These are phyloP conservation scores for Otolemur garnettii DNA, from an alignment of 2,113 vertebrate species.

Conservation along the genomic window DNA sequence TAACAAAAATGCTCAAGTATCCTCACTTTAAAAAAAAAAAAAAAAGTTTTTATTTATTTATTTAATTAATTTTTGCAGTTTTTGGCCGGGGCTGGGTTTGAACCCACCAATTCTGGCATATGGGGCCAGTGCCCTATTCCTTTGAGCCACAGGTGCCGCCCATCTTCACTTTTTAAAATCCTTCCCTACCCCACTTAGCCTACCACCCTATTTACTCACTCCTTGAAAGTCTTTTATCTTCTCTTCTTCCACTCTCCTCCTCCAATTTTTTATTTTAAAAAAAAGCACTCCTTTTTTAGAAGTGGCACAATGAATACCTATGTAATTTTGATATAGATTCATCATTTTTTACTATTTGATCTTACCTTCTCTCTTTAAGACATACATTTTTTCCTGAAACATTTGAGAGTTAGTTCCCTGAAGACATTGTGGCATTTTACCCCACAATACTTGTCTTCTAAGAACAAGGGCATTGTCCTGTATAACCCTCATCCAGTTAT, in stretches of 20 bases:
- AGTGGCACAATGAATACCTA: background rate
- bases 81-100: too few species aligned
- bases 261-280: background rate
- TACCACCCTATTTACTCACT: background rate
- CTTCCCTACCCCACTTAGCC: background rate
- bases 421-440: background rate
- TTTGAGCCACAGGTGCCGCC: too few species aligned
- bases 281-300: background rate
- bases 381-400: background rate
- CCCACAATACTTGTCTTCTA: background rate
- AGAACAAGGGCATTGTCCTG: background rate
- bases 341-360: background rate
- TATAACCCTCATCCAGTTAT: background rate
- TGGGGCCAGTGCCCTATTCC: too few species aligned
- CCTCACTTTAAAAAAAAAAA: too few species aligned
- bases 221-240: background rate
- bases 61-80: too few species aligned
- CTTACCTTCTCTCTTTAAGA: background rate
- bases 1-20: background rate
- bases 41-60: too few species aligned
- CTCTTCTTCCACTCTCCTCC: background rate
- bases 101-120: too few species aligned
- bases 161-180: background rate
- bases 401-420: background rate
- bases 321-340: background rate